Base-by-base conservation (phyloP, 2,797 vertebrate species). In the Neosilurus mollespiculum region DNA sequence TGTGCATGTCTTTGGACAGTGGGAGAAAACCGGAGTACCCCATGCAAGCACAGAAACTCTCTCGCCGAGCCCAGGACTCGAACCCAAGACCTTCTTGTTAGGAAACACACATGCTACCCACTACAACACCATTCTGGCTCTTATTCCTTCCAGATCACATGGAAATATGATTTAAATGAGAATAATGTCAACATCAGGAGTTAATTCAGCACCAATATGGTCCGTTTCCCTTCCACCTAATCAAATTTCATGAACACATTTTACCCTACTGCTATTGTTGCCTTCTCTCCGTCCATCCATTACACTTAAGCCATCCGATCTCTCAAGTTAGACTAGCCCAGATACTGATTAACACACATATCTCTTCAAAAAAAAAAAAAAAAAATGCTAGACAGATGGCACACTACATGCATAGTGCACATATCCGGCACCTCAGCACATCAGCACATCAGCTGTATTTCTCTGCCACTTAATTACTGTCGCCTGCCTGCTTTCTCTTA, bases 271-370 rank as follows among this genome's bases (percentile, higher is more conserved):
- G 22, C n/a, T 65, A 78, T 30, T 65, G 37, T 15, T 78, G 61
- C n/a, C 61, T 43, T 64, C 3, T 4, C 53, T 79, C 70, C 20
- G 26, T 67, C 51, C 34, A 66, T 77, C n/a, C 64, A 51, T 69
- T 34, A 56, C 64, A 59, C 34, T 69, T 69, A 59, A 83, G 54
- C 62, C 81, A 49, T 69, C 62, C 58, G 43, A 43, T 67, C 62
- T 67, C 49, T 80, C 5, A 75, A 75, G 34, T 30, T 34, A 66
- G 15, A 76, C 62, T 12, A 69, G 64, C n/a, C 26, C 51, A 37
- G 73, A 18, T 11, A 82, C 76, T 77, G 24, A 70, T 56, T 81
- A 67, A 22, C 26, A 83, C 26, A 54, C 66, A 69, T 26, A 62
- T 65, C 11, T 30, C n/a, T 34, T 72, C 24, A 59, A 67, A n/a